Percentiles rank a stretch among this genome's conserved stretches.
phyloP scores from a whole-genome alignment of 2,888 invertebrate species.

The Leucophenga maculata region DNA sequence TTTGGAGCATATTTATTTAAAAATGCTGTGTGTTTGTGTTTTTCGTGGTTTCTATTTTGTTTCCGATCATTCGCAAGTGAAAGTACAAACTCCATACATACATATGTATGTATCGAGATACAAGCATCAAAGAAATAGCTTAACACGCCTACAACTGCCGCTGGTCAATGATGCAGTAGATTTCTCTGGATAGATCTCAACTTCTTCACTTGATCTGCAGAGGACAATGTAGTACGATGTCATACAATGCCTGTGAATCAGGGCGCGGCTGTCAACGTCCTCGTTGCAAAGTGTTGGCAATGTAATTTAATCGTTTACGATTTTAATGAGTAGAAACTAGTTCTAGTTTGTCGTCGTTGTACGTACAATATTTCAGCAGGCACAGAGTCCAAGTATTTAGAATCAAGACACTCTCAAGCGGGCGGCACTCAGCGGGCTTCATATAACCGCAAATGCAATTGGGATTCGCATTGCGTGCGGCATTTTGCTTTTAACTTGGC shows the following conservation, averaged over 20 bases:
- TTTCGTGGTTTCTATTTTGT: conserved; percentile 56
- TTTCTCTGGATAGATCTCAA: neutral
- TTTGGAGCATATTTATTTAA: conserved; percentile 46
- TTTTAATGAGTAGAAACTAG: too few relatives aligned
- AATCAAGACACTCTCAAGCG: too few relatives aligned
- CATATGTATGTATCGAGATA: neutral
- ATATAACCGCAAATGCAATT: conserved; percentile 11
- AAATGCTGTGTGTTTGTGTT: conserved; percentile 24
- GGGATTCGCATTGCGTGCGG: conserved; percentile 50
- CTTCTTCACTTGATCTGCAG: too few relatives aligned
- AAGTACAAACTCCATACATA: conserved; percentile 49
- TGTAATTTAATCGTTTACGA: too few relatives aligned
- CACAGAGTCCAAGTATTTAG: too few relatives aligned
- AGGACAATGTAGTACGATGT: too few relatives aligned
- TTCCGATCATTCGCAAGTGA: conserved; percentile 58
- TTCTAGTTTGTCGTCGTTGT: too few relatives aligned
- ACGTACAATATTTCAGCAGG: too few relatives aligned
- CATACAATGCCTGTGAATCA: too few relatives aligned
- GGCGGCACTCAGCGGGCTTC: conserved; percentile 7
- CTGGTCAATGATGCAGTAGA: neutral
- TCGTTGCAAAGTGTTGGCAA: too few relatives aligned
- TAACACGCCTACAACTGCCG: neutral
- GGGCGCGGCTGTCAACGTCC: too few relatives aligned
- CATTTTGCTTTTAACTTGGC: conserved; percentile 56
- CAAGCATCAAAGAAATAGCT: neutral